phyloP scores from a whole-genome alignment of 2,888 invertebrate species.

The Capitulum mitella region DNA sequence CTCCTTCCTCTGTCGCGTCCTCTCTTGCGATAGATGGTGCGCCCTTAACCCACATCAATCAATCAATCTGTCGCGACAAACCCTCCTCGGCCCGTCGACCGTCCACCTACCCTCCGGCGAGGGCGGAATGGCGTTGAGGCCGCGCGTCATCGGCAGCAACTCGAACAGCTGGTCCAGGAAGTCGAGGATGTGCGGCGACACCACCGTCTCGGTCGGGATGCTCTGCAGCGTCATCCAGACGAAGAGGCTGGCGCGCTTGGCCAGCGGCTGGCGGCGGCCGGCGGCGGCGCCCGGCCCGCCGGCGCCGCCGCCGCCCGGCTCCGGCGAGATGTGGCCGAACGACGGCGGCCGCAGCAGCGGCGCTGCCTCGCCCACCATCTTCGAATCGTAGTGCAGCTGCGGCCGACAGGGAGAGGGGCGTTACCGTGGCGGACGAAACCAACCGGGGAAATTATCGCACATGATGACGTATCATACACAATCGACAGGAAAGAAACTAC shows the following conservation, averaged over 20 bases:
- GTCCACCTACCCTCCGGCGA: conserved; percentile 19
- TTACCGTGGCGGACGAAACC: too few species aligned
- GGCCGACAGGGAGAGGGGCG: too few species aligned
- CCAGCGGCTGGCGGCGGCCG: conserved; percentile 23
- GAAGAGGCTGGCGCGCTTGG: conserved; percentile 64
- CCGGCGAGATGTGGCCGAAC: neutral
- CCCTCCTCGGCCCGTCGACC: too few species aligned
- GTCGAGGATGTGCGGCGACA: conserved; percentile 92
- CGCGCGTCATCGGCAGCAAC: conserved; percentile 63
- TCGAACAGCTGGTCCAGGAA: conserved; percentile 95
- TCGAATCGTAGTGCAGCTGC: conserved; percentile 22
- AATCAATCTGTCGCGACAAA: too few species aligned
- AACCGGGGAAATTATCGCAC: too few species aligned
- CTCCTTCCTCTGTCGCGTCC: too few species aligned
- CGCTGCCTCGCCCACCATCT: conserved; percentile 12
- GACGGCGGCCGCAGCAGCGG: neutral
- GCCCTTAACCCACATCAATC: too few species aligned
- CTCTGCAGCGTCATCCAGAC: conserved; percentile 95
- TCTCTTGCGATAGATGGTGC: too few species aligned
- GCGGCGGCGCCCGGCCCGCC: neutral
- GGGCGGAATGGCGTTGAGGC: neutral
- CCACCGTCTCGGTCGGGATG: conserved; percentile 94
- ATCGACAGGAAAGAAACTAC: too few species aligned
- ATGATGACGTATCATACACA: too few species aligned
- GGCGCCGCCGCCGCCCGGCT: neutral